phyloP scores from a whole-genome alignment of 1,140 invertebrate genomes.

The Oreohelix idahoensis region DNA sequence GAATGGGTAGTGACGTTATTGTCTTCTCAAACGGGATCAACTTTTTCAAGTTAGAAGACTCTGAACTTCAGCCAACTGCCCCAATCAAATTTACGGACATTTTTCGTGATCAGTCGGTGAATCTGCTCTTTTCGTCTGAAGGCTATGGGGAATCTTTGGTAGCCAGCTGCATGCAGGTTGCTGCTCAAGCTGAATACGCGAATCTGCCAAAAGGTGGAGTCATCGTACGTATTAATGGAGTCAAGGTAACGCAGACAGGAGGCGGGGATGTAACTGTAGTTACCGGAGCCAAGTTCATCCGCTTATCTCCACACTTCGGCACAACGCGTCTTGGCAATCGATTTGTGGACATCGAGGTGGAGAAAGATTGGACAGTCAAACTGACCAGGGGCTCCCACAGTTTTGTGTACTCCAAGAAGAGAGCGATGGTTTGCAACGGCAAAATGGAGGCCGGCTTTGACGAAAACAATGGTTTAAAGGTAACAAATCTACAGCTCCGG shows the following conservation, averaged over 20 bases:
- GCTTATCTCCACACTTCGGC: conserved; percentile 53
- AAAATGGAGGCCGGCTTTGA: conserved; percentile 63
- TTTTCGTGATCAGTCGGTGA: conserved; percentile 60
- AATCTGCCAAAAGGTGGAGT: conserved; percentile 57
- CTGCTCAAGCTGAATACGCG: conserved; percentile 57
- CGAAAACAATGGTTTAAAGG: conserved; percentile 50
- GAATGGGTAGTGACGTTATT: conserved; percentile 57
- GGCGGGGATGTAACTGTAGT: conserved; percentile 62
- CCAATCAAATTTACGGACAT: conserved; percentile 58
- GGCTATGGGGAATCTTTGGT: conserved; percentile 56
- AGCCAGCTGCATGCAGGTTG: conserved; percentile 51
- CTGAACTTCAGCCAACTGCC: conserved; percentile 49
- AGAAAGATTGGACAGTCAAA: conserved; percentile 55
- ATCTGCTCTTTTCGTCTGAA: conserved; percentile 60
- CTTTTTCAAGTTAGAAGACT: conserved; percentile 52
- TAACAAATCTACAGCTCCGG: conserved; percentile 34
- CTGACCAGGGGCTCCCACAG: conserved; percentile 52
- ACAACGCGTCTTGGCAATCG: conserved; percentile 53
- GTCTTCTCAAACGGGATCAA: conserved; percentile 54
- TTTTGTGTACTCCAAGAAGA: conserved; percentile 48
- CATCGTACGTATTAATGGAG: conserved; percentile 60
- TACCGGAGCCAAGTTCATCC: conserved; percentile 60
- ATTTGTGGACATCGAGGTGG: conserved; percentile 59
- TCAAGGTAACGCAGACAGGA: conserved; percentile 60
- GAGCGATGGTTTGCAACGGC: conserved; percentile 59